Base-by-base conservation (phyloP, 2,888 invertebrate species). In the Synergus gifuensis region DNA sequence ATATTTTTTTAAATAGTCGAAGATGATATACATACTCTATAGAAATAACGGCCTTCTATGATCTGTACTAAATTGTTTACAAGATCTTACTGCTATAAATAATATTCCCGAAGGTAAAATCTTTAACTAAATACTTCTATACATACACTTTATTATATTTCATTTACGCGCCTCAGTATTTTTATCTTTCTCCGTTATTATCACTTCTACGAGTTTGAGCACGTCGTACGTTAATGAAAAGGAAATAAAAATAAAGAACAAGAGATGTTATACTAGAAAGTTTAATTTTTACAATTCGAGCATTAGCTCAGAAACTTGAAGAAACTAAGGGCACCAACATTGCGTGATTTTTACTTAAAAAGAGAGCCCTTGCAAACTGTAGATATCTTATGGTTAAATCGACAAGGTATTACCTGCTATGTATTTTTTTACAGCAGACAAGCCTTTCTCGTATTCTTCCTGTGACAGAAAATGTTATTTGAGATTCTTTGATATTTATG, bases 391-490 rank as follows among this genome's bases (percentile, higher is more conserved):
- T 49, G 28, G 46, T 49, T 69, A 69, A 46, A 18, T 18, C 12
- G 8, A 22, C 42, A 46, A 44, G 14, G 8, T 60, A 18, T 9
- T 60, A 9, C 1, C 11, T 73, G 2, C 36, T 67, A 22, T 22
- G 14, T 9, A 36, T 28, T 16, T 69, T 54, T 28, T 18, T 46
- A 46, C n/a, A 54, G 36, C 28, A 36, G 28, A 16, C n/a, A 73
- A 36, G n/a, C 46, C 49, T 73, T 54, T 49, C 28, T 54, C 9
- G 9, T 11, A 28, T 46, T 12, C 9, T 36, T 73, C 36, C 63
- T 46, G 66, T 78, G 58, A 40, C 4, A 63, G 78, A 28, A 28
- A 77, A 49, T 60, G 49, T 73, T 79, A 58, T 54, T 58, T 62
- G 76, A 76, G 67, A 58, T 76, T 76, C 76, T 78, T 66, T 36